Percentiles rank a stretch among this genome's conserved stretches.
phyloP scores from a whole-genome alignment of 2,888 invertebrate species.

The Archips crataeganus region DNA sequence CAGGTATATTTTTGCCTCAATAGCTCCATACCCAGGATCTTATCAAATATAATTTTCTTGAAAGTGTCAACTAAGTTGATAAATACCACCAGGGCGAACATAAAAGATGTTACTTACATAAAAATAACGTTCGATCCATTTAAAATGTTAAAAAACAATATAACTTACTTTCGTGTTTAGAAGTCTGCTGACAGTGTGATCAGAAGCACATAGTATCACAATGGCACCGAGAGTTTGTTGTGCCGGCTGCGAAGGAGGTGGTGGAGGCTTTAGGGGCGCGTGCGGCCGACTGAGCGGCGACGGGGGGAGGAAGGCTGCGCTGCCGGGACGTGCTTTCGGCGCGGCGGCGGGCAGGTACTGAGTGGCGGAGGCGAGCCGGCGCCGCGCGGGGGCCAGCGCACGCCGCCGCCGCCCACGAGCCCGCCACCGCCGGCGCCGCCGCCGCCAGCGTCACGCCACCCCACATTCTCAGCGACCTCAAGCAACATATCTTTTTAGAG shows the following conservation, averaged over 20 bases:
- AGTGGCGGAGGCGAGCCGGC: slow-evolving; percentile 47
- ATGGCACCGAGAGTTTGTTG: slow-evolving; percentile 68
- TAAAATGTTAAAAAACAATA: slow-evolving; percentile 12
- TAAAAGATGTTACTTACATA: not conserved
- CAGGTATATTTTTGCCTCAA: no score
- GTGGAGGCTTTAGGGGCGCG: slow-evolving; percentile 44
- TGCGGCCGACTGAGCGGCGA: slow-evolving; percentile 50
- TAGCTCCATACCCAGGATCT: not conserved
- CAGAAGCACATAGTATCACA: slow-evolving; percentile 64
- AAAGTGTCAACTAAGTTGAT: not conserved
- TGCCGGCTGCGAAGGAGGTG: slow-evolving; percentile 58
- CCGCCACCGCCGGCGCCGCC: slow-evolving; percentile 55
- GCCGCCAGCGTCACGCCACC: slow-evolving; percentile 68
- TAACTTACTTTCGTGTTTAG: slow-evolving; percentile 61
- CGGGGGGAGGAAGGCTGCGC: slow-evolving; percentile 51
- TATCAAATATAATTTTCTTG: not conserved
- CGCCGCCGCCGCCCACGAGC: slow-evolving; percentile 52
- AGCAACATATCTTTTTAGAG: slow-evolving; percentile 16
- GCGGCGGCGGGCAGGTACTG: slow-evolving; percentile 75
- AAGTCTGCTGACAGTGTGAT: slow-evolving; percentile 49
- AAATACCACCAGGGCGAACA: not conserved
- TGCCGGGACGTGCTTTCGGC: slow-evolving; percentile 75
- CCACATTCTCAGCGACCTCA: slow-evolving; percentile 7
- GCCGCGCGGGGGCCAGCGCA: slow-evolving; percentile 44
- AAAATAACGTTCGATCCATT: not conserved